Evolutionary conservation across 2,113 vertebrate species (phyloP).

Genomic region (Brachyhypopomus gauderio): DNA sequence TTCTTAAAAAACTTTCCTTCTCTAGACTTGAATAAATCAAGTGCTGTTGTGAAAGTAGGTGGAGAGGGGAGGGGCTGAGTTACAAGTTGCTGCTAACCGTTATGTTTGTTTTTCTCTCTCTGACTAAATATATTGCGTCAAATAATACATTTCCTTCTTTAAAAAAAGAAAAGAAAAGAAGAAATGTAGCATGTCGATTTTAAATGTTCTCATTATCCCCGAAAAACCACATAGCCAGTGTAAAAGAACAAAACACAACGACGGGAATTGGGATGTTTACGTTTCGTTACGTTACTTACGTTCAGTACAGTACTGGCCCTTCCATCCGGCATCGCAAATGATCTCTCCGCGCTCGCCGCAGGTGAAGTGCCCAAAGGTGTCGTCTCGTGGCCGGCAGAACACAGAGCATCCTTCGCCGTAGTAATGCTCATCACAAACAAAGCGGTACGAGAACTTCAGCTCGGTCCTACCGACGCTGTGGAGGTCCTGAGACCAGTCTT

Average conservation of each 20-base stretch:
- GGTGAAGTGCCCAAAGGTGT: slow-evolving; percentile 97
- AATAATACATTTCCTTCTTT: not conserved
- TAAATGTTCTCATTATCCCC: too few relatives aligned
- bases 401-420: slow-evolving; percentile 93
- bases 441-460: slow-evolving; percentile 94
- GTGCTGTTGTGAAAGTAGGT: slow-evolving; percentile 66
- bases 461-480: slow-evolving; percentile 89
- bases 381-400: slow-evolving; percentile 93
- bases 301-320: slow-evolving; percentile 95
- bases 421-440: slow-evolving; percentile 95
- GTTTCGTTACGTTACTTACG: slow-evolving; percentile 77
- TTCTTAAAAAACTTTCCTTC: slow-evolving; percentile 82
- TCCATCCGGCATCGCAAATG: slow-evolving; percentile 94
- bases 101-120: slow-evolving; percentile 29
- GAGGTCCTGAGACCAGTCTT: slow-evolving; percentile 96
- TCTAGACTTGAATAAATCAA: slow-evolving; percentile 83
- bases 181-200: too few relatives aligned
- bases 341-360: slow-evolving; percentile 95
- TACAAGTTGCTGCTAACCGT: slow-evolving; percentile 70
- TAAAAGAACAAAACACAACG: too few relatives aligned
- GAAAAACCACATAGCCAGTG: too few relatives aligned
- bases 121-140: not conserved
- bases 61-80: slow-evolving; percentile 58
- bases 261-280: too few relatives aligned
- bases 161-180: too few relatives aligned